Evolutionary conservation across 2,797 vertebrate genomes (phyloP).

Genomic region (Tenualosa ilisha): DNA sequence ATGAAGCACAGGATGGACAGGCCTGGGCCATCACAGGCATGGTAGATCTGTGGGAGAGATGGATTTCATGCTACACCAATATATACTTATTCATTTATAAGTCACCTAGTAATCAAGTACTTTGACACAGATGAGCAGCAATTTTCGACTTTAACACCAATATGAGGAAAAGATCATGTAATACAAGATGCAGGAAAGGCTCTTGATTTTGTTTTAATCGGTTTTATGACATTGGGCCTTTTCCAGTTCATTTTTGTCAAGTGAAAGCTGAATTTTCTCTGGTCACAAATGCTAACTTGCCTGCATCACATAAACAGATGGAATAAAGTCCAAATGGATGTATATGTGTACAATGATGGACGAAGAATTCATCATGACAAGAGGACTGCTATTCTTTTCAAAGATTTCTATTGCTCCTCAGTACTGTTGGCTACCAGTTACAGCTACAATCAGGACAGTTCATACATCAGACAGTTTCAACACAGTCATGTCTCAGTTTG

Average conservation of each 20-base stretch:
- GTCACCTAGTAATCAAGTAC: no score
- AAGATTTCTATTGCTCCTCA: not conserved
- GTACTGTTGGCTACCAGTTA: not conserved
- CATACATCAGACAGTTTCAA: not conserved
- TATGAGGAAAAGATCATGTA: not conserved
- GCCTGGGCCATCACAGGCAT: constrained; percentile 86
- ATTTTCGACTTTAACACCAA: not conserved
- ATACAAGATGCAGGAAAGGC: not conserved
- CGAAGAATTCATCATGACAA: not conserved
- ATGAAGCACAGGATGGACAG: constrained; percentile 90
- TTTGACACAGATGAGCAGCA: no score
- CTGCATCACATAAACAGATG: not conserved
- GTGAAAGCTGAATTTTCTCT: not conserved
- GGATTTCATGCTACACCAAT: not conserved
- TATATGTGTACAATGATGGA: no score
- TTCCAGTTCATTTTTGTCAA: not conserved
- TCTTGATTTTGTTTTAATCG: not conserved
- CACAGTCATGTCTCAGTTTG: not conserved
- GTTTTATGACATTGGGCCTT: not conserved
- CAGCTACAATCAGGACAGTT: not conserved
- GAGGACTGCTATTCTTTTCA: not conserved
- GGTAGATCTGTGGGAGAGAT: constrained; percentile 77
- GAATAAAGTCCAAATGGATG: not conserved
- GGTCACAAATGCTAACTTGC: no score
- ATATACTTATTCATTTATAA: no score